Evolutionary conservation across 2,113 vertebrate genomes (phyloP), one percentile per base, ranked within the genome.

Genomic region (Rhagologus leucostigma): DNA sequence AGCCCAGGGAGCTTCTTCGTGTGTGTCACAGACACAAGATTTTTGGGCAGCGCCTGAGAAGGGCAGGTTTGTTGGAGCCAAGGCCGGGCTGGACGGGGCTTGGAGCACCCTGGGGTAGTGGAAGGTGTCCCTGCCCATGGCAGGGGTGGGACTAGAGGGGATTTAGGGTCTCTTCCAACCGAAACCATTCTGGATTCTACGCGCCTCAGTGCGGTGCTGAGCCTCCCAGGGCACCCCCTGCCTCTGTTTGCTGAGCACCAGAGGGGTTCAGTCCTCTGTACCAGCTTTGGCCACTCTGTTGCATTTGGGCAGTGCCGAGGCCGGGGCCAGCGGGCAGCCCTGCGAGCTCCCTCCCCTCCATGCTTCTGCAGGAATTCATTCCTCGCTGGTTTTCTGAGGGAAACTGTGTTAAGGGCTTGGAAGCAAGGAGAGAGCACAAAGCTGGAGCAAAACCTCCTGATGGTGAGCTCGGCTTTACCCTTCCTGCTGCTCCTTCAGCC

Each of bases 21-120:
- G 20, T 5, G 11, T 18, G 62, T 11, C 4, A 2, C 0, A 35
- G 47, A 3, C 37, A 2, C 0, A 0, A 1, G 5, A 3, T 2
- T 30, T 55, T n/a, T 3, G n/a, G 69, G 42, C 37, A 23, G 57
- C 1, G 12, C 55, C 42, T n/a, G 56, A 9, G 49, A 32, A 20
- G 59, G 30, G 32, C 3, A 4, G 77, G 16, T 73, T 33, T 68
- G 62, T 52, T 68, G 76, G 7, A 57, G 22, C 57, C 32, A 2
- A 12, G 64, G 24, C 18, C 0, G 1, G 13, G 52, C 37, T 68
- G 62, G 52, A 12, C 0, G 0, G 74, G 47, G 41, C 13, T 49
- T 15, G 57, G 67, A 16, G 24, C 47, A 32, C 0, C 30, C 30
- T 17, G 32, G 32, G 35, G 9, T 3, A 10, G 30, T 9, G 4